Evolutionary conservation across 2,888 invertebrate species (phyloP).

Genomic region (Spodoptera picta): DNA sequence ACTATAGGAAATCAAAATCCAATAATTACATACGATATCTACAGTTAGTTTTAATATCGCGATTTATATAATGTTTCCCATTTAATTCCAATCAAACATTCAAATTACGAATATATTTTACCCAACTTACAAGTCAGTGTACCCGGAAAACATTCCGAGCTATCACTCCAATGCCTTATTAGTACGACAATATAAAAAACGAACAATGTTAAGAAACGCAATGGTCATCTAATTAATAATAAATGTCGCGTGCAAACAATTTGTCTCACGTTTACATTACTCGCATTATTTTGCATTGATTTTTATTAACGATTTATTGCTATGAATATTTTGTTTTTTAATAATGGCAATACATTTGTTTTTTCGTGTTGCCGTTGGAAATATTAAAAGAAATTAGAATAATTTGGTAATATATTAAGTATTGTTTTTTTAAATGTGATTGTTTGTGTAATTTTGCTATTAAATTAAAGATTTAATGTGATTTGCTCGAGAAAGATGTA

Average conservation of each 20-base stretch:
- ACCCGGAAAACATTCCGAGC: conserved; percentile 9
- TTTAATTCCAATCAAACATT: too few relatives aligned
- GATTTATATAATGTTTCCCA: too few relatives aligned
- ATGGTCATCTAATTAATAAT: conserved; percentile 5
- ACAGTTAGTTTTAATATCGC: neutral
- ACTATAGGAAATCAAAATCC: too few relatives aligned
- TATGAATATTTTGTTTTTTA: conserved; percentile 9
- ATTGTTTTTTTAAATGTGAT: too few relatives aligned
- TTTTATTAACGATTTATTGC: conserved; percentile 10
- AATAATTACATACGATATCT: too few relatives aligned
- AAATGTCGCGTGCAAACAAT: conserved; percentile 40
- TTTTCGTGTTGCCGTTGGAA: too few relatives aligned
- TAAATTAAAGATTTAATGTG: neutral
- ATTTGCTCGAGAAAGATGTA: too few relatives aligned
- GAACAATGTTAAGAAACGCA: conserved; percentile 22
- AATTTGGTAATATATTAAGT: too few relatives aligned
- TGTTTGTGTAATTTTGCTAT: neutral
- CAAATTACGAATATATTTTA: neutral
- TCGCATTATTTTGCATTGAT: conserved; percentile 32
- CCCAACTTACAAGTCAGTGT: neutral
- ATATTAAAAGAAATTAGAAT: too few relatives aligned
- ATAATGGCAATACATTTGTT: too few relatives aligned
- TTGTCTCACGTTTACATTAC: conserved; percentile 37
- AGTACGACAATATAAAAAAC: conserved; percentile 7
- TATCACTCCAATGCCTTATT: conserved; percentile 26